Evolutionary conservation across 2,113 vertebrate species (phyloP), one percentile per base, ranked within the genome.

Genomic region (Prionailurus viverrinus): DNA sequence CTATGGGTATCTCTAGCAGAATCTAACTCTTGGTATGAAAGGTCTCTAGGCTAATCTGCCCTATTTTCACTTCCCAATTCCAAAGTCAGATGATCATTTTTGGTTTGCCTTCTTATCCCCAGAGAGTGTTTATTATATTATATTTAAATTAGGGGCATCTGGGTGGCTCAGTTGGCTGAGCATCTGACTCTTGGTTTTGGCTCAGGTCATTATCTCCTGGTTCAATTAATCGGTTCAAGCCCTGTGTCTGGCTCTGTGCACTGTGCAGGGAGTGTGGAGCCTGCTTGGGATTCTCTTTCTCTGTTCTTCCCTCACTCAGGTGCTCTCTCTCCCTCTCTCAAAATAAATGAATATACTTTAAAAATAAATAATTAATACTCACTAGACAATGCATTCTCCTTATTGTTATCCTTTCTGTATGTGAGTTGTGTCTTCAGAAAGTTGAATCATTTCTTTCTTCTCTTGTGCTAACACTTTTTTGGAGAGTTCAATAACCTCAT

Each of bases 11-110:
- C 15, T 74, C 31, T 39, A 58, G 58, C 39, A 68, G 48, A 94
- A 97, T 36, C 53, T 25, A 69, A 65, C 18, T 11, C 11, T 41
- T 51, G 48, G 29, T 36, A 55, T 31, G 48, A 68, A 0, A 80
- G 63, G 55, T 82, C 80, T 80, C 48, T 39, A 58, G 31, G 29
- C 27, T 61, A 51, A 23, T 23, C 1, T 51, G 53, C 8, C 14
- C 33, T 74, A 29, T n/a, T 93, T 89, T 41, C 15, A 73, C n/a
- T 74, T 92, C 36, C 63, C 19, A 95, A 48, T 63, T 89, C 65
- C 81, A 83, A 83, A 91, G 73, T 68, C 55, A 73, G 89, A 85
- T 51, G 84, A 69, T 58, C n/a, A 74, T 39, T 96, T 97, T 87
- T 88, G 11, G 11, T 58, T 95, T 96, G 82, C 51, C 8, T 65